Evolutionary conservation across 2,113 vertebrate species (phyloP).

Genomic region (Mustelus asterias): DNA sequence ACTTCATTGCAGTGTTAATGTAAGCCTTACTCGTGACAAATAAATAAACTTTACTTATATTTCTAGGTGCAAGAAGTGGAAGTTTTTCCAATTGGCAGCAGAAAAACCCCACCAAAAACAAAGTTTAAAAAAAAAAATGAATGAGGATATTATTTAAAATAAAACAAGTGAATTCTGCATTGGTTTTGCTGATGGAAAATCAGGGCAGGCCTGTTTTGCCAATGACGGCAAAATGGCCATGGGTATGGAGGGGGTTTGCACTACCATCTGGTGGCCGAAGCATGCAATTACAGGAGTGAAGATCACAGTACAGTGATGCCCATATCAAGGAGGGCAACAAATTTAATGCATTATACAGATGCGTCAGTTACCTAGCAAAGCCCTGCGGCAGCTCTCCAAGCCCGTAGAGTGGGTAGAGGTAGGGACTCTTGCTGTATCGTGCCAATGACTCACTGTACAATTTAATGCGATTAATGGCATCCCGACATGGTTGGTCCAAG

Average conservation of each 20-base stretch:
- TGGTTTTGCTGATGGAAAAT: neutral
- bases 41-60: too few species aligned
- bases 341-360: neutral
- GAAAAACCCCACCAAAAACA: neutral
- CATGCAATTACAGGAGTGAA: neutral
- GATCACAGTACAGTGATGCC: neutral
- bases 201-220: neutral
- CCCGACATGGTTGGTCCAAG: slow-evolving; percentile 58
- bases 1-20: too few species aligned
- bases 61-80: neutral
- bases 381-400: slow-evolving; percentile 61
- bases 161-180: neutral
- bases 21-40: too few species aligned
- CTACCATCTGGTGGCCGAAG: neutral
- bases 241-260: neutral
- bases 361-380: slow-evolving; percentile 54
- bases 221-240: neutral
- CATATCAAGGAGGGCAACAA: neutral
- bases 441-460: slow-evolving; percentile 58
- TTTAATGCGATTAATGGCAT: slow-evolving; percentile 55
- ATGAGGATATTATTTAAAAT: neutral
- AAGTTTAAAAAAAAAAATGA: neutral
- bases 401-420: slow-evolving; percentile 60
- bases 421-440: slow-evolving; percentile 55
- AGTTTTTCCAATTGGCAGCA: neutral